phyloP scores from a whole-genome alignment of 2,113 vertebrate genomes.

The Cyprichromis sp. region DNA sequence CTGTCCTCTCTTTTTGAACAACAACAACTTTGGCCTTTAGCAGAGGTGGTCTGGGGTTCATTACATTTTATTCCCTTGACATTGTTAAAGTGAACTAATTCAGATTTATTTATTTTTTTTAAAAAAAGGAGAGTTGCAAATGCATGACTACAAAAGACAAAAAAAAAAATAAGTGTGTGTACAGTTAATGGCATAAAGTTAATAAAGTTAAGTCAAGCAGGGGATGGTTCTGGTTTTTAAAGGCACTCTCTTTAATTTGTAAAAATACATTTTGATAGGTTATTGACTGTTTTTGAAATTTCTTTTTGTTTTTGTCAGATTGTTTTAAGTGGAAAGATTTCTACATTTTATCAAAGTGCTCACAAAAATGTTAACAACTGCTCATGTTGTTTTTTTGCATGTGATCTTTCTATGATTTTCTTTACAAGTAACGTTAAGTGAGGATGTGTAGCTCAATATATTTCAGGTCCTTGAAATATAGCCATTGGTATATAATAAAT shows the following conservation, averaged over 20 bases:
- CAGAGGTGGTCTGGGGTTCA: not conserved
- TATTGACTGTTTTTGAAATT: not conserved
- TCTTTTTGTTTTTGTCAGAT: not conserved
- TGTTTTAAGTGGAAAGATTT: not conserved
- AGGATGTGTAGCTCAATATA: not conserved
- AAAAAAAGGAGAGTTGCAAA: not conserved
- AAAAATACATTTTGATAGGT: not conserved
- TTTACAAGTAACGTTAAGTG: not conserved
- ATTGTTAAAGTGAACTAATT: constrained; percentile 1
- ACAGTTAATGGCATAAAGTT: not conserved
- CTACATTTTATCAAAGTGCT: not conserved
- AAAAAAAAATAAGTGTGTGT: not conserved
- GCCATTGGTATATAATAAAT: not conserved
- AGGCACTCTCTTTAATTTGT: not conserved
- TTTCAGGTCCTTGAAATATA: not conserved
- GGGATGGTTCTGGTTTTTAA: not conserved
- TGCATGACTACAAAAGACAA: not conserved
- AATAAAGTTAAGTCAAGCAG: not conserved
- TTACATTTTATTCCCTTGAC: constrained; percentile 23
- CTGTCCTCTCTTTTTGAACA: constrained; percentile 44
- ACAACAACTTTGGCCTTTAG: constrained; percentile 39
- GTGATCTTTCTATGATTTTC: not conserved
- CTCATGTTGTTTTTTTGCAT: not conserved
- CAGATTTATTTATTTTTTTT: fast-evolving
- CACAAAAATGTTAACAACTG: not conserved